Evolutionary conservation across 2,113 vertebrate genomes (phyloP), one percentile per base, ranked within the genome.

Genomic region (Cariama cristata): DNA sequence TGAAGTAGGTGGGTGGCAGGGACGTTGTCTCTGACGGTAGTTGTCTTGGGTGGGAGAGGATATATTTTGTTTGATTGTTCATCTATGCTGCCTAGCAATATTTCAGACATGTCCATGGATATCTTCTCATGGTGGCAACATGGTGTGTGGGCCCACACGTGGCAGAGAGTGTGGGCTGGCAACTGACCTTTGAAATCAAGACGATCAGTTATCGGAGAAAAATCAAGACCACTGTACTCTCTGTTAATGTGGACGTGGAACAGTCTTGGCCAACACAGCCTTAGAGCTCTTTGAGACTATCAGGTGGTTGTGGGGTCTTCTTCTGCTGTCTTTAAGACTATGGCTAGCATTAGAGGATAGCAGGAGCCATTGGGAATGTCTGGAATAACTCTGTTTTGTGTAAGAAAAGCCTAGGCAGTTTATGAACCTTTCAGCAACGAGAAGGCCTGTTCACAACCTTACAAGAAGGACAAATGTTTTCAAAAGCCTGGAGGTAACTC

Each of bases 11-110:
- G 7, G 11, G 50, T 32, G 3, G 44, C 85, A 47, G 35, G 40
- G 26, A 80, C 71, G n/a, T n/a, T 85, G 50, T 21, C 23, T 58
- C 33, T 72, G n/a, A 66, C 1, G 3, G 20, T 53, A 50, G 40
- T 23, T 58, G 38, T 50, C 67, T 59, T 0, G 0, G 0, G 0
- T 27, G 14, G 32, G 66, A 83, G 27, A 71, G 42, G 53, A 59
- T 79, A 62, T 72, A 35, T 11, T 76, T 63, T 59, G 20, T 13
- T n/a, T 64, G 53, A 22, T 44, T 40, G 47, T 38, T 63, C 44
- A 19, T 60, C 33, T 79, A 2, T 58, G 79, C 33, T 84, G 72
- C 49, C 79, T 63, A 49, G 38, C 49, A 42, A 6, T 60, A 79
- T 87, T 90, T 86, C 79, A 67, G 81, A 40, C 8, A 3, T 47